Base-by-base conservation (phyloP, 2,888 invertebrate species). In the Caenorhabditis sp. region DNA sequence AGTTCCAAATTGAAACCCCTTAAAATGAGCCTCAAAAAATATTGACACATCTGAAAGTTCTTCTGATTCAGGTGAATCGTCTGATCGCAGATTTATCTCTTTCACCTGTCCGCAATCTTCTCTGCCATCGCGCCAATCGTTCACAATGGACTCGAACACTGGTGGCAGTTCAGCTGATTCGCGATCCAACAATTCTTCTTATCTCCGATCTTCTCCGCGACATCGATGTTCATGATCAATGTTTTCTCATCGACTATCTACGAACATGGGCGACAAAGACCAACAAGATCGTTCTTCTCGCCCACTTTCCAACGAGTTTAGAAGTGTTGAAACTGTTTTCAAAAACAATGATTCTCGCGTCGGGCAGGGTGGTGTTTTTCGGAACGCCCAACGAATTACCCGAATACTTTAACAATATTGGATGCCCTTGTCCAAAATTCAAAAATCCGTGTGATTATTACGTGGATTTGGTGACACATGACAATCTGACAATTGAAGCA, bases 361-460 rank as follows among this genome's bases (percentile, higher is more conserved):
- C 94, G 17, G 95, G 95, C 49, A 91, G 95, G 81, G 92, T 95
- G 14, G 93, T 95, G 91, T 96, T 93, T 88, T 94, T 93, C 84
- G 96, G 95, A 49, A 92, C 92, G 83, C 91, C 95, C 84, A 91
- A 93, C 84, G 94, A 95, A 88, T 93, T 96, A 93, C 60, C 66
- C 24, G 66, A 69, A 86, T 96, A 96, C 90, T 96, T 96, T 90
- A 93, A 93, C 63, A 92, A 92, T 61, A 92, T 92, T 5, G 95
- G 95, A 86, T 96, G 95, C 90, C 95, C 95, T 1, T 96, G 95
- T 89, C 96, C 96, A 17, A 93, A 95, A 0, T 95, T 93, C 89
- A 96, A 96, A 89, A 96, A 96, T 88, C 95, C 95, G 60, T 95
- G 95, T 0, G 96, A 96, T 90, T 96, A 96, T 88, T 96, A 96